phyloP scores from a whole-genome alignment of 2,797 vertebrate species.

The Erethizon dorsatum region DNA sequence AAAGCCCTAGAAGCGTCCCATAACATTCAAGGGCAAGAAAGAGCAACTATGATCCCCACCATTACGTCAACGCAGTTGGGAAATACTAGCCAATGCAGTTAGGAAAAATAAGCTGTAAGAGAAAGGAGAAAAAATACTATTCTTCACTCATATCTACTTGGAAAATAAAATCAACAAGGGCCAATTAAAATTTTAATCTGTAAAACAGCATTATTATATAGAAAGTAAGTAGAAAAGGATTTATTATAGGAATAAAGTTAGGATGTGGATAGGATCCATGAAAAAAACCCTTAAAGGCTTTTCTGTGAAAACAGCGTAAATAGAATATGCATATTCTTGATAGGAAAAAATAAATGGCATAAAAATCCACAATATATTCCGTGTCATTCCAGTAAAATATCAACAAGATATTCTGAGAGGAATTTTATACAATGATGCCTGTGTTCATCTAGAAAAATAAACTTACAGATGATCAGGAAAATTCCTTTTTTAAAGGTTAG shows the following conservation, averaged over 20 bases:
- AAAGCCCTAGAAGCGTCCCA: too few species aligned
- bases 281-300: not conserved
- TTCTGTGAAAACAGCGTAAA: not conserved
- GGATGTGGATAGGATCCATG: not conserved
- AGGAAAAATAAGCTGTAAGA: not conserved
- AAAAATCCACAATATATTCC: slow-evolving; percentile 5
- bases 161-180: not conserved
- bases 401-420: not conserved
- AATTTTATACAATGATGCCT: not conserved
- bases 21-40: not conserved
- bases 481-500: not conserved
- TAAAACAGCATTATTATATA: not conserved
- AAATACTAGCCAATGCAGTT: not conserved
- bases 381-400: not conserved
- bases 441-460: not conserved
- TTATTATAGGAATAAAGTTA: not conserved
- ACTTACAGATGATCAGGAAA: not conserved
- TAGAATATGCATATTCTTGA: not conserved
- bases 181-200: not conserved
- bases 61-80: not conserved
- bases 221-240: not conserved
- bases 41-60: not conserved
- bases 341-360: not conserved
- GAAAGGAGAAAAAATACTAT: not conserved
- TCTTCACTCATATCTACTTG: not conserved